Base-by-base conservation (phyloP, 2,888 invertebrate genomes). In the Callinectes sapidus region DNA sequence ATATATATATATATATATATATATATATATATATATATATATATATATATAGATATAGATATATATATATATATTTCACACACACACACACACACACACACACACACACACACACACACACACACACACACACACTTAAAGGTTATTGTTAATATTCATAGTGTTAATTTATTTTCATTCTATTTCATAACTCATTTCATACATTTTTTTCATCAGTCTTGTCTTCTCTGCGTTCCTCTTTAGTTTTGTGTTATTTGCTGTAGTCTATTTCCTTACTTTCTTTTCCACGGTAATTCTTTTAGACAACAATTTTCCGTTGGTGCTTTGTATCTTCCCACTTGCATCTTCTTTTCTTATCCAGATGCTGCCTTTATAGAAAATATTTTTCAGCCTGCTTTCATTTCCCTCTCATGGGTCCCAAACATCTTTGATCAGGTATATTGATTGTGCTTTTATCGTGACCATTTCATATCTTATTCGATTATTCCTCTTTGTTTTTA, bases 401-500 rank as follows among this genome's bases (percentile, higher is more conserved):
- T 66, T 42, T 54, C n/a, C 28, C 28, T 48, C 54, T 81, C 48
- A 16, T 55, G 39, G 35, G 42, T 10, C 14, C 18, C 48, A 39
- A 13, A 13, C 66, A 39, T 48, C 42, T 54, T 48, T 28, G 35
- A n/a, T 32, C 61, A 28, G 42, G 16, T 54, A n/a, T 48, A 42
- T 89, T 61, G 39, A 55, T 61, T 32, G 8, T 61, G 23, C 89
- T 16, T 54, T 61, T 61, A 89, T 89, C 89, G 16, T 61, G n/a
- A 32, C 0, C 18, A 0, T 66, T n/a, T 35, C 66, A 18, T 61
- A 48, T 2, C 18, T 14, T 39, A 10, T 28, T 39, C n/a, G 32
- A 32, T 66, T 32, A 14, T 35, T 55, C 32, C 16, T 32, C 5
- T 14, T 61, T 55, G 5, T 88, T 55, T 28, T 28, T 32, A 5